These are phyloP conservation scores for Corythoichthys intestinalis DNA, from an alignment of 2,113 vertebrate genomes.

Conservation along the genomic window DNA sequence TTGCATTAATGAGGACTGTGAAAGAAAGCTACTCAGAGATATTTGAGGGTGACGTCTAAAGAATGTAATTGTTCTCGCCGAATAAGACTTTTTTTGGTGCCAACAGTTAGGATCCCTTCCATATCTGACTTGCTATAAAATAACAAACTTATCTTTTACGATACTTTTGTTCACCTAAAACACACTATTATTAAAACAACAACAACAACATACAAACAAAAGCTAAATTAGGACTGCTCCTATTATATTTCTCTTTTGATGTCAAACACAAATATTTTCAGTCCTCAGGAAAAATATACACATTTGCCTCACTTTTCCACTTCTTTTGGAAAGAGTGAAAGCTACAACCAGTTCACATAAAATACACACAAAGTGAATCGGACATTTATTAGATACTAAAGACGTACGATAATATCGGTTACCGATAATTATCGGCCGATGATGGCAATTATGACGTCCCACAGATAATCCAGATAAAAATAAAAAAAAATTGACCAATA, in stretches of 20 bases:
- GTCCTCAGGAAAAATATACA: background rate
- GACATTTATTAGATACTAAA: no score
- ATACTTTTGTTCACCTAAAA: background rate
- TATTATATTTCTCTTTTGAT: background rate
- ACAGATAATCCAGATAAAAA: no score
- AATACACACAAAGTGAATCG: no score
- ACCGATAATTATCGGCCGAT: no score
- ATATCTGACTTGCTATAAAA: background rate
- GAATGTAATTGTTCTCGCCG: background rate
- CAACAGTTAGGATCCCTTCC: background rate
- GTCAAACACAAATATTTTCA: background rate
- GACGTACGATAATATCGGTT: no score
- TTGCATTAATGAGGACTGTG: background rate
- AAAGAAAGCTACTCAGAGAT: background rate
- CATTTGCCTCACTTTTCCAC: background rate
- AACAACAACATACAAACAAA: background rate
- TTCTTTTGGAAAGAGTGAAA: background rate
- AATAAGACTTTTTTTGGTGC: background rate
- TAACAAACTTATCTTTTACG: background rate
- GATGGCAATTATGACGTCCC: no score
- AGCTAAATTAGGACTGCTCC: no score
- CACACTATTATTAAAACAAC: no score
- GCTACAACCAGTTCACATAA: background rate
- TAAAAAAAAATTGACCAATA: no score
- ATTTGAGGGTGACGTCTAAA: background rate